These are phyloP conservation scores for Melanotaenia nigrans DNA, from an alignment of 2,797 vertebrate genomes.

Conservation along the genomic window DNA sequence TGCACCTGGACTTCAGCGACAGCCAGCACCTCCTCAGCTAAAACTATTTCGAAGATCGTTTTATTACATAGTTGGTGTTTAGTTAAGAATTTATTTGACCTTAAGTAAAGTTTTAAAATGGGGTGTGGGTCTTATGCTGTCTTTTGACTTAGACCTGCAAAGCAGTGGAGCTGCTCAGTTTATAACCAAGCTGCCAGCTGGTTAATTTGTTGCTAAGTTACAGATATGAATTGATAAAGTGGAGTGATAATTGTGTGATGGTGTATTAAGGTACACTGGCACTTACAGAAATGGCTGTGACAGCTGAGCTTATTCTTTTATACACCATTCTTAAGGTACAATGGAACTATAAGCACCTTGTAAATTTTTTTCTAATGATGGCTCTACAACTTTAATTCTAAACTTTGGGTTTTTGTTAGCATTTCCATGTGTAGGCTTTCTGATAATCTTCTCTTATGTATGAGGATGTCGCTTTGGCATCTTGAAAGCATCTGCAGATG, in stretches of 20 bases:
- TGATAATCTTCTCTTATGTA: constrained; percentile 33
- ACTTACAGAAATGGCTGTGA: constrained; percentile 29
- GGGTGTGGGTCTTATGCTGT: neutral
- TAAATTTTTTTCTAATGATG: neutral
- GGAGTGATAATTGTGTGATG: constrained; percentile 30
- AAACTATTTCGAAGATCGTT: constrained; percentile 27
- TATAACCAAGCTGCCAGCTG: constrained; percentile 32
- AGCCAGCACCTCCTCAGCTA: constrained; percentile 1
- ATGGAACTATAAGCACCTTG: constrained; percentile 7
- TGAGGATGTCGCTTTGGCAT: constrained; percentile 37
- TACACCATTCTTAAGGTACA: constrained; percentile 1
- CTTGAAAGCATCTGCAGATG: constrained; percentile 67
- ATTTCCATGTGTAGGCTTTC: neutral
- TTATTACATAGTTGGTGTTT: constrained; percentile 23
- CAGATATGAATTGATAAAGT: constrained; percentile 36
- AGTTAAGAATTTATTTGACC: constrained; percentile 23
- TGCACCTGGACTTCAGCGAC: constrained; percentile 56
- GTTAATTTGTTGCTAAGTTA: constrained; percentile 55
- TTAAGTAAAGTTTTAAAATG: constrained; percentile 12
- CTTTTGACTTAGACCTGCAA: constrained; percentile 19
- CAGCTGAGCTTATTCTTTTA: constrained; percentile 17
- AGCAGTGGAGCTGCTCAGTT: constrained; percentile 1
- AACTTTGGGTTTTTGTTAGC: constrained; percentile 6
- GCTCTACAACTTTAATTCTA: constrained; percentile 7
- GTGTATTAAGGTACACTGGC: constrained; percentile 6